These are phyloP conservation scores for Rhyacophila evoluta DNA, from an alignment of 2,888 invertebrate genomes.

Conservation along the genomic window DNA sequence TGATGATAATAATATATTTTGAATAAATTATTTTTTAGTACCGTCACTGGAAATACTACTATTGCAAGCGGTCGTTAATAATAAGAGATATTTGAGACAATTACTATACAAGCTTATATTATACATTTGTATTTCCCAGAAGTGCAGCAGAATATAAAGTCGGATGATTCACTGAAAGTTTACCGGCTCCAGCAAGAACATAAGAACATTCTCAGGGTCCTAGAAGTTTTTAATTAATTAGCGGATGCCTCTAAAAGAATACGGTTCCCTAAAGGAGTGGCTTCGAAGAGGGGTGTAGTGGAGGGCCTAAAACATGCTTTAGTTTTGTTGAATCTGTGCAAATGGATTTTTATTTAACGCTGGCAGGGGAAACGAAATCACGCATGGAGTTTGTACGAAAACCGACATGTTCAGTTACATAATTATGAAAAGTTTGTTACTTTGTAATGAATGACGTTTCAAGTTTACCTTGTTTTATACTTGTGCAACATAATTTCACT, in stretches of 20 bases:
- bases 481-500: too few species aligned
- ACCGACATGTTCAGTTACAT: background rate
- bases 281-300: background rate
- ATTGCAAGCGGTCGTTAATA: background rate
- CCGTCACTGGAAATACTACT: too few species aligned
- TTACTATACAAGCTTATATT: background rate
- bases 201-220: background rate
- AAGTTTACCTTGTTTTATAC: too few species aligned
- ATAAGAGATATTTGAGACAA: background rate
- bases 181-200: background rate
- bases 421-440: background rate
- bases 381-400: background rate
- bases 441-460: too few species aligned
- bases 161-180: conserved; percentile 28
- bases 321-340: background rate
- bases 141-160: conserved; percentile 29
- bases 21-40: too few species aligned
- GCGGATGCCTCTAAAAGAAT: conserved; percentile 27
- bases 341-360: background rate
- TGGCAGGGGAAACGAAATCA: background rate
- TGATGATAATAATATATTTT: too few species aligned
- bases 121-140: conserved; percentile 27
- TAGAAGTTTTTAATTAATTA: conserved; percentile 35
- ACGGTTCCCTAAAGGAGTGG: background rate
- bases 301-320: background rate